Evolutionary conservation across 35 echinoderm and acorn worm genomes (phyloP), one percentile per base, ranked within the genome.

Genomic region (Lytechinus pictus): DNA sequence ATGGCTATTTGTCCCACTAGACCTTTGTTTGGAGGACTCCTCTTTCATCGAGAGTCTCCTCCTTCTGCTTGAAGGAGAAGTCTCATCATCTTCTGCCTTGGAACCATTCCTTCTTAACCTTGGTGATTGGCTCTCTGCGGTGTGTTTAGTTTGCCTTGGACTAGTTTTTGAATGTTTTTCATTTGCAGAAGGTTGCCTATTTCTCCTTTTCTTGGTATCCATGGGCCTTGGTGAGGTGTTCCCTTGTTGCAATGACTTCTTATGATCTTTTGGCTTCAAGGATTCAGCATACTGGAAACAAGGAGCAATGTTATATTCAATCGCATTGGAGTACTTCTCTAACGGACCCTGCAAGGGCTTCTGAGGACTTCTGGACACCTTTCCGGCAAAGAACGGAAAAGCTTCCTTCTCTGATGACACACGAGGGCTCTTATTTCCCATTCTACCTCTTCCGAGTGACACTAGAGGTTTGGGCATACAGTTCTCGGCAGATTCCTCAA

Each of bases 291-390:
- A 93, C 92, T 93, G 92, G 19, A 93, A 93, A 54, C 54, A 14
- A 54, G 92, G 92, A 14, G 92, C 92, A 28, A 93, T 57, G 19
- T 93, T 93, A 28, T 93, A 93, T 57, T 93, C 92, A 93, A 93
- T 93, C 16, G 92, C 92, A 57, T 57, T 93, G 19, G 92, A 54
- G 53, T 55, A 93, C 53, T 57, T 93, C 54, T 93, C 92, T 93
- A 93, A 24, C 21, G 54, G 92, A 13, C 92, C 92, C 53, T 54
- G 52, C 29, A 90, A 16, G 14, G 28, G 29, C 52, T 90, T 90
- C 29, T 90, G 88, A 28, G 92, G 92, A 57, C 92, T 57, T 14
- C 92, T 9, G 5, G 54, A 33, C 54, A 93, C 56, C 11, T 9
- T 93, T 93, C 56, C 92, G n/a, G 92, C 16, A 24, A 57, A 13